Conservation (phyloP, 2,797 vertebrate genomes). For the Tokudaia muenninki region DNA sequence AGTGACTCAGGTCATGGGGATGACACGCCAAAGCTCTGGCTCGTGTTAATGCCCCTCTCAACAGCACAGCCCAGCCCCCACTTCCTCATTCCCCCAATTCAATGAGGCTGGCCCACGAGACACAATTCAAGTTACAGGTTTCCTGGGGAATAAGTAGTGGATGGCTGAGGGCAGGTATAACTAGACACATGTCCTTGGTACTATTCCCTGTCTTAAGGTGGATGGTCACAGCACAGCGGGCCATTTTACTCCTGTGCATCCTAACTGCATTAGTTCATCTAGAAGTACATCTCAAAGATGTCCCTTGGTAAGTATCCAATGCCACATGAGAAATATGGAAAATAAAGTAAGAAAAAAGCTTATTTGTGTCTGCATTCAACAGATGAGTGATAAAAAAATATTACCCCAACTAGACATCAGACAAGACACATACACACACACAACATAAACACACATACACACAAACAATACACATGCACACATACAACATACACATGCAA, state of each 20-base stretch:
- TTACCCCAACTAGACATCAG: not conserved
- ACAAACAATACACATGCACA: too few species aligned
- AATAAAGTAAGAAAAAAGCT: not conserved
- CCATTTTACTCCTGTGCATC: not conserved
- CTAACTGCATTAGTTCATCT: not conserved
- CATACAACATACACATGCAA: not conserved
- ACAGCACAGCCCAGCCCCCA: not conserved
- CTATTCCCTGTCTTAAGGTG: not conserved
- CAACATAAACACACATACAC: not conserved
- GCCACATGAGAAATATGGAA: not conserved
- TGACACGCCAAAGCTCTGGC: not conserved
- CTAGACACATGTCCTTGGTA: too few species aligned
- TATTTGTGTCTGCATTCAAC: not conserved
- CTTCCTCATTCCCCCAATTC: not conserved
- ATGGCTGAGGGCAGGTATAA: not conserved
- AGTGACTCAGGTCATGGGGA: not conserved
- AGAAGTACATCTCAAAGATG: not conserved
- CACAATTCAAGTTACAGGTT: not conserved
- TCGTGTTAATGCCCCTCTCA: not conserved
- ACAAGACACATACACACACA: not conserved
- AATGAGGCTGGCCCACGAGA: not conserved
- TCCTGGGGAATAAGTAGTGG: not conserved
- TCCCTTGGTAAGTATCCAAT: not conserved
- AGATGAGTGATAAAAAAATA: not conserved
- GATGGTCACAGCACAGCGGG: fast-evolving